These are phyloP conservation scores for Scalopus aquaticus DNA, from an alignment of 2,113 vertebrate genomes.

Conservation along the genomic window DNA sequence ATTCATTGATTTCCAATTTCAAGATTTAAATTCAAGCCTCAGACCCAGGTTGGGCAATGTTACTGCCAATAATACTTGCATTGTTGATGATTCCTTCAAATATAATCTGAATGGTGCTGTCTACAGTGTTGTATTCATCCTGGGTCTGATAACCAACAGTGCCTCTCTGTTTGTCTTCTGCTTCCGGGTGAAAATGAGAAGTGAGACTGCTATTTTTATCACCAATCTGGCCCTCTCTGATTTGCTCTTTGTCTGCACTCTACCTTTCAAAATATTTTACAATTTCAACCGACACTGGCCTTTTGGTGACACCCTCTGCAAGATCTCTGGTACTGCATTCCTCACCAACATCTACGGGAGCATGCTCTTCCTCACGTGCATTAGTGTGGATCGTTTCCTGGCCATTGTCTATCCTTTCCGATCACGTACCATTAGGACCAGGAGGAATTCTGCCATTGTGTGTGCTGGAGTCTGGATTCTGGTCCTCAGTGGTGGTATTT, in stretches of 20 bases:
- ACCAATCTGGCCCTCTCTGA: constrained; percentile 97
- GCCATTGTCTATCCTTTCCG: constrained; percentile 97
- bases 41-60: constrained; percentile 80
- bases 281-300: constrained; percentile 98
- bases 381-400: constrained; percentile 97
- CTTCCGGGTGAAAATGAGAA: constrained; percentile 95
- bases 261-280: constrained; percentile 99
- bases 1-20: constrained; percentile 76
- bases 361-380: constrained; percentile 99
- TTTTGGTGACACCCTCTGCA: constrained; percentile 96
- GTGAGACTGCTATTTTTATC: constrained; percentile 98
- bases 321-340: constrained; percentile 97
- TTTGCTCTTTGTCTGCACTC: constrained; percentile 95
- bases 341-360: constrained; percentile 99
- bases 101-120: constrained; percentile 97
- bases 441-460: constrained; percentile 92
- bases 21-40: constrained; percentile 78
- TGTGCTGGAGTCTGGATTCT: constrained; percentile 95
- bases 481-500: constrained; percentile 96
- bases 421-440: constrained; percentile 93
- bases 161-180: constrained; percentile 97
- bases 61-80: constrained; percentile 91
- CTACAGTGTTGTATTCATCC: constrained; percentile 96
- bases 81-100: constrained; percentile 97
- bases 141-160: constrained; percentile 97